Evolutionary conservation across 2,113 vertebrate genomes (phyloP).

Genomic region (Trogon melanurus): DNA sequence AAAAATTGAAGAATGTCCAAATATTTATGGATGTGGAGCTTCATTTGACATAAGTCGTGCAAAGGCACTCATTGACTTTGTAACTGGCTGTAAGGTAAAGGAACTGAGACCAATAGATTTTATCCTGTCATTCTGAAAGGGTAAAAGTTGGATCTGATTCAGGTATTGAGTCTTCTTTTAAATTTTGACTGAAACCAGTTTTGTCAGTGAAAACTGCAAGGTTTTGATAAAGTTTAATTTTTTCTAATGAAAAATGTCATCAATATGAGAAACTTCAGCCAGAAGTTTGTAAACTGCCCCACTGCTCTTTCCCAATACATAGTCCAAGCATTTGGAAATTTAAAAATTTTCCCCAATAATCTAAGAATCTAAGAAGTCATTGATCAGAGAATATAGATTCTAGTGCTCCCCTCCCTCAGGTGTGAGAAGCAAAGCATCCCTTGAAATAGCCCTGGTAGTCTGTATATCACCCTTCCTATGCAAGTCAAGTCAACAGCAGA

Average conservation of each 20-base stretch:
- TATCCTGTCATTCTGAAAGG: not conserved
- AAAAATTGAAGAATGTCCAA: not conserved
- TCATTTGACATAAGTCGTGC: not conserved
- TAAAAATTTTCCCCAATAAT: not conserved
- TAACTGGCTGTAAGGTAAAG: not conserved
- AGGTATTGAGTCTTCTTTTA: not conserved
- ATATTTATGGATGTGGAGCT: not conserved
- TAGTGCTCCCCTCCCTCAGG: not conserved
- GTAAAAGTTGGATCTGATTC: not conserved
- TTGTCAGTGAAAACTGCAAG: not conserved
- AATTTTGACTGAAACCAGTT: not conserved
- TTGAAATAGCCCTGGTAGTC: not conserved
- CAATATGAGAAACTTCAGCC: not conserved
- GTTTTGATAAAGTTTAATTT: not conserved
- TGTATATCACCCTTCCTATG: not conserved
- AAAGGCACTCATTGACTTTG: not conserved
- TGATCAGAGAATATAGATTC: not conserved
- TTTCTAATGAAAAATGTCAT: not conserved
- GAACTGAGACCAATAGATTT: not conserved
- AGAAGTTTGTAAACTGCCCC: not conserved
- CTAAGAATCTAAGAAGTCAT: not conserved
- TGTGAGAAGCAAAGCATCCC: not conserved
- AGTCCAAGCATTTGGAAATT: not conserved
- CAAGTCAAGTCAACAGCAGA: not conserved
- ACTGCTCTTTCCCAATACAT: not conserved